Evolutionary conservation across 2,888 invertebrate genomes (phyloP), one percentile per base, ranked within the genome.

Genomic region (Sesia bembeciformis): DNA sequence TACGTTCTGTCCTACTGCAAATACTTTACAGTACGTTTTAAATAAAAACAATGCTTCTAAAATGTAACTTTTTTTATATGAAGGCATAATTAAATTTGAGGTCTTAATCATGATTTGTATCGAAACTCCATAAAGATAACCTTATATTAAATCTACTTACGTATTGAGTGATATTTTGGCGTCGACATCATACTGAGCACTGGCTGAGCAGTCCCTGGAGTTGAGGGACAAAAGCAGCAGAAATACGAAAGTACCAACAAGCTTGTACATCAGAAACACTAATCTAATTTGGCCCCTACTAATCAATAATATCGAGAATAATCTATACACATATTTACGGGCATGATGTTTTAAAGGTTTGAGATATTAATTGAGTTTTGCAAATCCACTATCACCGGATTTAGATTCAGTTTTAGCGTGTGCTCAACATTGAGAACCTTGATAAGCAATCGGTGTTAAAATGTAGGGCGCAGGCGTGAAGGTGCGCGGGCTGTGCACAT

Each of bases 201-300:
- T 88, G 60, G 83, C 83, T 53, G 82, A 79, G 68, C 86, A 88
- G 70, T 86, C 80, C 72, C 79, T 78, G 69, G 81, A 83, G 64
- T 87, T 82, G 66, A 87, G 76, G 67, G 76, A 84, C 67, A 86
- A 66, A 57, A 85, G 69, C 60, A 89, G 70, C 59, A 87, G 67
- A 57, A 86, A 71, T 60, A 79, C 73, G 57, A 74, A 70, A 52
- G 72, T 65, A 65, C 77, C 70, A 65, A 74, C 70, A 68, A 75
- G 76, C 79, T 83, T 79, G 81, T 74, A 87, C 89, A 89, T 89
- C 79, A 85, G 87, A 86, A 75, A 73, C 77, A 78, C 78, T 70
- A 65, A 64, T 65, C 59, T 62, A 64, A 67, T 65, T 68, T 72
- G 65, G 70, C 70, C 67, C 62, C 60, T 64, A 65, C 54, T 7